Evolutionary conservation across 2,113 vertebrate species (phyloP).

Genomic region (Alces alces): DNA sequence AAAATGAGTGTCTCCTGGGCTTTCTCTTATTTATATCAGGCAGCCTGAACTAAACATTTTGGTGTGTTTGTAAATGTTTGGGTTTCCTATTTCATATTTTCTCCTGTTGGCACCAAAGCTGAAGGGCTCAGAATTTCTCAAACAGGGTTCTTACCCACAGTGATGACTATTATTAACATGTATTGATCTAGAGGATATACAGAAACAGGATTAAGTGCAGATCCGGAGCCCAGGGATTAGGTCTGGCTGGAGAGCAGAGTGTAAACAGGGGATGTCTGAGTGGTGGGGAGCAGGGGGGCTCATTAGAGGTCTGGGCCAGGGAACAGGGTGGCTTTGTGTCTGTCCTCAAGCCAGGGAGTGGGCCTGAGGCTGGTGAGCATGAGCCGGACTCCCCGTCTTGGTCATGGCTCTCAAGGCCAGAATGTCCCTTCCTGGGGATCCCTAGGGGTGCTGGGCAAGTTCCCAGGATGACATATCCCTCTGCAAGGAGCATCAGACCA

Average conservation of each 20-base stretch:
- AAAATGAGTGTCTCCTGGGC: slow-evolving; percentile 20
- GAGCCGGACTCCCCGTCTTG: neutral
- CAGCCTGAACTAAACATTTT: slow-evolving; percentile 29
- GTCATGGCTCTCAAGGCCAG: neutral
- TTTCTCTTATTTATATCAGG: neutral
- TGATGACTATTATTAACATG: slow-evolving; percentile 10
- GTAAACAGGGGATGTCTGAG: slow-evolving; percentile 25
- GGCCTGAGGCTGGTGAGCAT: neutral
- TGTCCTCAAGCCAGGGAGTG: neutral
- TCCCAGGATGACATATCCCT: neutral
- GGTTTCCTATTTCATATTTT: slow-evolving; percentile 48
- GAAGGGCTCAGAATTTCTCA: slow-evolving; percentile 7
- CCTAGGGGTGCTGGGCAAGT: no score
- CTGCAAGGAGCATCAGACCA: neutral
- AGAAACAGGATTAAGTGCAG: slow-evolving; percentile 18
- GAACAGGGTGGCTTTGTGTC: slow-evolving; percentile 3
- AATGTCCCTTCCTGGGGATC: neutral
- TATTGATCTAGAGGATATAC: slow-evolving; percentile 14
- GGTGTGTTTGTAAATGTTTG: slow-evolving; percentile 58
- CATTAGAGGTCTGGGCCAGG: neutral
- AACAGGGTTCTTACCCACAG: neutral
- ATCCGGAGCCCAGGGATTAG: neutral
- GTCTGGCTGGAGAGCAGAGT: neutral
- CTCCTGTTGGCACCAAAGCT: slow-evolving; percentile 44
- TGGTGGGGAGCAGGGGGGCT: neutral